A percentile compares a stretch with the other conserved stretches of the same genome.
phyloP scores from a whole-genome alignment of 2,888 invertebrate species.

The Amphimallon solstitiale region DNA sequence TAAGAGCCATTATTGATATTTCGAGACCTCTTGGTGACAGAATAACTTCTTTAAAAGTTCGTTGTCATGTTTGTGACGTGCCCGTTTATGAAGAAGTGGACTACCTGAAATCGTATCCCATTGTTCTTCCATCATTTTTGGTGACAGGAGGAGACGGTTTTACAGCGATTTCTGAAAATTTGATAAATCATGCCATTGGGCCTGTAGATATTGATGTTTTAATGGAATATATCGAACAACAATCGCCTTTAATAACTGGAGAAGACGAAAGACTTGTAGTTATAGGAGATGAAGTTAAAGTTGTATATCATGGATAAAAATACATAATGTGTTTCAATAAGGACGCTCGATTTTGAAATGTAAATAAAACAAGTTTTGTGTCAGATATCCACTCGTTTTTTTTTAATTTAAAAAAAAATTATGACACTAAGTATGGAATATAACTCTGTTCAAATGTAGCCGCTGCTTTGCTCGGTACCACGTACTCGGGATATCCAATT shows the following conservation, averaged over 20 bases:
- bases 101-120: conserved; percentile 66
- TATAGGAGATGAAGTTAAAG: neutral
- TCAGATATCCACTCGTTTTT: too few species aligned
- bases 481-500: too few species aligned
- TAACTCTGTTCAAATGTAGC: too few species aligned
- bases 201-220: conserved; percentile 68
- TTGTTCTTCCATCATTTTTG: conserved; percentile 70
- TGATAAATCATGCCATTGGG: conserved; percentile 65
- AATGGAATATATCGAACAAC: conserved; percentile 65
- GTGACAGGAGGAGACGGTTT: conserved; percentile 76
- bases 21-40: conserved; percentile 68
- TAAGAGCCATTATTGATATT: conserved; percentile 71
- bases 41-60: conserved; percentile 67
- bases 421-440: too few species aligned
- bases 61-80: conserved; percentile 72
- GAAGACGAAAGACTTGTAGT: conserved; percentile 66
- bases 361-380: too few species aligned
- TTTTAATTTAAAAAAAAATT: too few species aligned
- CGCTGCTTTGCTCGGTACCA: too few species aligned
- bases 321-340: too few species aligned
- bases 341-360: too few species aligned
- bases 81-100: conserved; percentile 73
- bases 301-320: too few species aligned
- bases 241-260: conserved; percentile 65
- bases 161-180: conserved; percentile 63